Conservation (phyloP, 2,113 vertebrate species). For the Synodontis membranacea region DNA sequence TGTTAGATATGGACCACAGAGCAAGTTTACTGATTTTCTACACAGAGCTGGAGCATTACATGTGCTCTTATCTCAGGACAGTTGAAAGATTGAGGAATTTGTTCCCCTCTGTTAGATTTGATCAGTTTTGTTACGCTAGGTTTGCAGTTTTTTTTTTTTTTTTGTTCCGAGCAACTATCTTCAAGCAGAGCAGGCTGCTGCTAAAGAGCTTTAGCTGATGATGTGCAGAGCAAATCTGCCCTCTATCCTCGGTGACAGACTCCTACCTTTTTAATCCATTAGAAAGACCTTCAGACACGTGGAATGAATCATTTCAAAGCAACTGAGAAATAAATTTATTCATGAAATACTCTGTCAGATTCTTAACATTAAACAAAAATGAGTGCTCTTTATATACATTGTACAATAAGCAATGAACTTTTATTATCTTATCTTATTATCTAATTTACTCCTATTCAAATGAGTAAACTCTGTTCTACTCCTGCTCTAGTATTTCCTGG, state of each 20-base stretch:
- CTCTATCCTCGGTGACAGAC: neutral
- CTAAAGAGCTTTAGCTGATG: constrained; percentile 60
- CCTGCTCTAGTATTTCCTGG: neutral
- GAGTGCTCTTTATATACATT: neutral
- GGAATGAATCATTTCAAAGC: constrained; percentile 5
- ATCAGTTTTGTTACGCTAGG: constrained; percentile 54
- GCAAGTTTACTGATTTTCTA: neutral
- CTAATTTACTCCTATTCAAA: no score
- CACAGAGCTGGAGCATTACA: neutral
- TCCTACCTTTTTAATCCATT: constrained; percentile 1
- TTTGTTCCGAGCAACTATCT: constrained; percentile 27
- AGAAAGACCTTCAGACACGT: neutral
- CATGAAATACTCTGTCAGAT: neutral
- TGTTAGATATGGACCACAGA: neutral
- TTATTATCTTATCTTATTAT: no score
- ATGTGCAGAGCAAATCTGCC: constrained; percentile 60
- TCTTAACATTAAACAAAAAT: neutral
- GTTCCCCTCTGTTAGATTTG: constrained; percentile 43
- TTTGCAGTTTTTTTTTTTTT: constrained; percentile 50
- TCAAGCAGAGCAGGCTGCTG: constrained; percentile 49
- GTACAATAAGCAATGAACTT: neutral
- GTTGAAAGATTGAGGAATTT: constrained; percentile 44
- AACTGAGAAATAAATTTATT: neutral
- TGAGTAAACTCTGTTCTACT: neutral
- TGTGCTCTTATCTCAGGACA: neutral